A percentile compares a stretch with the other conserved stretches of the same genome.
Conservation (phyloP, 2,797 vertebrate genomes). For the Sebastes hopkinsi region DNA sequence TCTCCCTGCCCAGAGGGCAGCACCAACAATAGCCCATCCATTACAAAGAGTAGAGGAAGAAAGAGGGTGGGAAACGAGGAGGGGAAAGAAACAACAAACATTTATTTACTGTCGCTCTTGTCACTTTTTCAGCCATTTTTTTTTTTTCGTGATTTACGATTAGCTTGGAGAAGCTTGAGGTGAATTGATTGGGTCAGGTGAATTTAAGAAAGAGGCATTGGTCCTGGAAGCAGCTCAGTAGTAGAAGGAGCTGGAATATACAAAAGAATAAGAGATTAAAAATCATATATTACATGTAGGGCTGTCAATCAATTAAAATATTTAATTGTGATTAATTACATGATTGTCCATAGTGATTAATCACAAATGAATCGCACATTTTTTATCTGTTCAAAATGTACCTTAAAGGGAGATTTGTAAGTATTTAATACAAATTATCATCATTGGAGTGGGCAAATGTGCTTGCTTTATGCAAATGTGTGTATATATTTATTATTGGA, state of each 20-base stretch:
- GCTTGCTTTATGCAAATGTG: no score
- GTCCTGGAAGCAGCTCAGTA: conserved; percentile 39
- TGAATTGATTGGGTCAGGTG: conserved; percentile 76
- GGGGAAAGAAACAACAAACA: conserved; percentile 80
- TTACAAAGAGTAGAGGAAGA: conserved; percentile 72
- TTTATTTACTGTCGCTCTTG: conserved; percentile 80
- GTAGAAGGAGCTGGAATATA: conserved; percentile 33
- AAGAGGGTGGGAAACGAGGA: conserved; percentile 65
- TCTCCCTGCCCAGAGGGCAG: conserved; percentile 80
- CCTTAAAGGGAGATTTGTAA: no score
- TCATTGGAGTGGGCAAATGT: no score
- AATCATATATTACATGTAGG: not conserved
- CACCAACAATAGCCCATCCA: conserved; percentile 78
- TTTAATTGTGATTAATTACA: no score
- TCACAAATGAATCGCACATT: no score
- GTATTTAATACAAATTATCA: no score
- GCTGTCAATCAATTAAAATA: no score
- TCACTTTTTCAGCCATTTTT: conserved; percentile 72
- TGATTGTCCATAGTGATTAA: no score
- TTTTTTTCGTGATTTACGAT: conserved; percentile 77
- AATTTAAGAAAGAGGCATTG: conserved; percentile 57
- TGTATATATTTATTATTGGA: no score
- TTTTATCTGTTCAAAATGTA: no score
- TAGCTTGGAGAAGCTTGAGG: conserved; percentile 64
- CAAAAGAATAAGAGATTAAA: conserved; percentile 22